Evolutionary conservation across 2,888 invertebrate genomes (phyloP).

Genomic region (Drosophila eohydei): DNA sequence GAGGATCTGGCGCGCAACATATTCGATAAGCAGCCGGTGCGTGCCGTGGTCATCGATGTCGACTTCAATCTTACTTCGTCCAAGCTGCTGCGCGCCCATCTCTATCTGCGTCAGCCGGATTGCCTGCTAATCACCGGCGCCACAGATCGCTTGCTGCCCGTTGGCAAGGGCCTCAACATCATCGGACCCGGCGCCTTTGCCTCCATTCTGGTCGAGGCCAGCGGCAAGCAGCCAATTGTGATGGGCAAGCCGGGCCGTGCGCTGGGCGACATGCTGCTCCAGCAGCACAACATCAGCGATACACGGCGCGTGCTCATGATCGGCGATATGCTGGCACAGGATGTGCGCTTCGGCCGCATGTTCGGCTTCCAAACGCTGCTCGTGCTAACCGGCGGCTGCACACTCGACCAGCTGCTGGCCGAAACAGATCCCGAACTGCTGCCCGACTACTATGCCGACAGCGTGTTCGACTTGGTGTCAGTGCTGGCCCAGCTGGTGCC

Average conservation of each 20-base stretch:
- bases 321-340: constrained; percentile 94
- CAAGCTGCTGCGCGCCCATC: constrained; percentile 85
- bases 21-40: constrained; percentile 82
- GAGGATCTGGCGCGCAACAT: constrained; percentile 57
- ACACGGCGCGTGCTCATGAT: constrained; percentile 91
- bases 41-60: constrained; percentile 86
- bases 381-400: constrained; percentile 87
- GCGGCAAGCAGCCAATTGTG: constrained; percentile 77
- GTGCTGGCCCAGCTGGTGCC: constrained; percentile 61
- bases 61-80: constrained; percentile 84
- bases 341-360: constrained; percentile 90
- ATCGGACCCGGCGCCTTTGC: constrained; percentile 85
- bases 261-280: constrained; percentile 77
- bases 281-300: constrained; percentile 85
- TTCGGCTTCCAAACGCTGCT: constrained; percentile 90
- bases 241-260: constrained; percentile 85
- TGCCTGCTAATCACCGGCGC: constrained; percentile 85
- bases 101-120: constrained; percentile 84
- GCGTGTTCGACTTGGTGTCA: constrained; percentile 76
- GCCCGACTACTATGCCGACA: constrained; percentile 83
- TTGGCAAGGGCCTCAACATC: constrained; percentile 75
- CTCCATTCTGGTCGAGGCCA: constrained; percentile 82
- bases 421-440: constrained; percentile 56
- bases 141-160: constrained; percentile 83
- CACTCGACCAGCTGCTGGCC: constrained; percentile 60